phyloP scores from a whole-genome alignment of 1,140 invertebrate species.

The Vollenhovia emeryi region DNA sequence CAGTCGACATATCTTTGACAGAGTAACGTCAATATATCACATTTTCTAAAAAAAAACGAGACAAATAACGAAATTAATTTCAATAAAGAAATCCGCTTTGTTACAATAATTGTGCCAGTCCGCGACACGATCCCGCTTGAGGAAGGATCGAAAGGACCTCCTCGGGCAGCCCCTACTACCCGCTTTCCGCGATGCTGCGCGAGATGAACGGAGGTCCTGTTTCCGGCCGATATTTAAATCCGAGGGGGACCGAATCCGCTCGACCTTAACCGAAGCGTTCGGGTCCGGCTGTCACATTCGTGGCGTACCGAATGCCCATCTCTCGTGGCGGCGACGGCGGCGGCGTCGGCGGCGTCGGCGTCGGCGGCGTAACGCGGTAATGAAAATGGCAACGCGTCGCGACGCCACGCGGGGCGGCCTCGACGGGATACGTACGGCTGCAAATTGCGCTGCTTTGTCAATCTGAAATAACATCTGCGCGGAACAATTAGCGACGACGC shows the following conservation, averaged over 20 bases:
- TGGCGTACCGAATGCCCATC: constrained; percentile 42
- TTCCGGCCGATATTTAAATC: constrained; percentile 61
- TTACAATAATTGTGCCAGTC: constrained; percentile 7
- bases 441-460: constrained; percentile 48
- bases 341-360: constrained; percentile 14
- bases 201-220: constrained; percentile 41
- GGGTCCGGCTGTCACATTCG: constrained; percentile 57
- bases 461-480: constrained; percentile 44
- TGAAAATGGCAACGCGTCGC: constrained; percentile 53
- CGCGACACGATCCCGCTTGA: constrained; percentile 14
- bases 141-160: constrained; percentile 24
- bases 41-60: too few species aligned
- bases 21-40: not conserved
- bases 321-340: constrained; percentile 32
- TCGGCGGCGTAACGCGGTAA: constrained; percentile 47
- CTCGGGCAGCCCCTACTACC: not conserved
- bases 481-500: constrained; percentile 25
- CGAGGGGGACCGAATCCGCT: constrained; percentile 52
- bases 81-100: not conserved
- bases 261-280: constrained; percentile 58
- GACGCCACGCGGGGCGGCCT: constrained; percentile 11
- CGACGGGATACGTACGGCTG: constrained; percentile 4
- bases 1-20: not conserved
- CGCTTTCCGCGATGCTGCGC: constrained; percentile 32
- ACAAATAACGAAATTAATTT: not conserved